These are phyloP conservation scores for Shargacucullia verbasci DNA, from an alignment of 2,888 invertebrate species.

Conservation along the genomic window DNA sequence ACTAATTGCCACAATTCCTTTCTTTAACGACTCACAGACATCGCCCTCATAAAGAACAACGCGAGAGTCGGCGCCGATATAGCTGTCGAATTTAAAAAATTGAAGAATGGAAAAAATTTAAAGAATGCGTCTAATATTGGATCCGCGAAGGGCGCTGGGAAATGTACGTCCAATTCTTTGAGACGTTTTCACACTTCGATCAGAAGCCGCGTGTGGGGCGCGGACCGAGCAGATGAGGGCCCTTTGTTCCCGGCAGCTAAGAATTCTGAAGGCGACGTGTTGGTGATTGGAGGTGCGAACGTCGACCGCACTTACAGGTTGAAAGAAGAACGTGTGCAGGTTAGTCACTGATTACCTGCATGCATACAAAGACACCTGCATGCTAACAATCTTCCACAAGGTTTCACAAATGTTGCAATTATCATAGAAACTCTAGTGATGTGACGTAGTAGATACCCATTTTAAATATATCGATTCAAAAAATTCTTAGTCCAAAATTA, in stretches of 20 bases:
- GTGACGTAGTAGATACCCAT: no score
- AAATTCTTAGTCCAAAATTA: no score
- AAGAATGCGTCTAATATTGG: slow-evolving; percentile 70
- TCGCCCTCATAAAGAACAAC: slow-evolving; percentile 97
- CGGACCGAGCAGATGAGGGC: slow-evolving; percentile 47
- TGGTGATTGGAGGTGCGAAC: slow-evolving; percentile 94
- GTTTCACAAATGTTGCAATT: not conserved
- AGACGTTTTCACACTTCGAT: slow-evolving; percentile 76
- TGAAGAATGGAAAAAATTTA: slow-evolving; percentile 71
- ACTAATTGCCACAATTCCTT: slow-evolving; percentile 78
- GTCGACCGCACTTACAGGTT: slow-evolving; percentile 92
- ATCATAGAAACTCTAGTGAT: no score
- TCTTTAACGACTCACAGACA: slow-evolving; percentile 90
- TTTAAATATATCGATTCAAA: no score
- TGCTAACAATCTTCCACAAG: slow-evolving; percentile 18
- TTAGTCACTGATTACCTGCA: slow-evolving; percentile 77
- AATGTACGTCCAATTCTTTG: slow-evolving; percentile 55
- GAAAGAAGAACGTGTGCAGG: slow-evolving; percentile 90
- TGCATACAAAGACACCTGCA: slow-evolving; percentile 5
- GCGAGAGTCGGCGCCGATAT: slow-evolving; percentile 95
- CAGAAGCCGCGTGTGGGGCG: slow-evolving; percentile 35
- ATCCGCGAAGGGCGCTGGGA: slow-evolving; percentile 57
- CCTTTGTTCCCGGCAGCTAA: slow-evolving; percentile 51
- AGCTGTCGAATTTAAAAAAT: slow-evolving; percentile 90
- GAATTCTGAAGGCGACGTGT: slow-evolving; percentile 75